Evolutionary conservation across 2,888 invertebrate genomes (phyloP).

Genomic region (Molorchus minor): DNA sequence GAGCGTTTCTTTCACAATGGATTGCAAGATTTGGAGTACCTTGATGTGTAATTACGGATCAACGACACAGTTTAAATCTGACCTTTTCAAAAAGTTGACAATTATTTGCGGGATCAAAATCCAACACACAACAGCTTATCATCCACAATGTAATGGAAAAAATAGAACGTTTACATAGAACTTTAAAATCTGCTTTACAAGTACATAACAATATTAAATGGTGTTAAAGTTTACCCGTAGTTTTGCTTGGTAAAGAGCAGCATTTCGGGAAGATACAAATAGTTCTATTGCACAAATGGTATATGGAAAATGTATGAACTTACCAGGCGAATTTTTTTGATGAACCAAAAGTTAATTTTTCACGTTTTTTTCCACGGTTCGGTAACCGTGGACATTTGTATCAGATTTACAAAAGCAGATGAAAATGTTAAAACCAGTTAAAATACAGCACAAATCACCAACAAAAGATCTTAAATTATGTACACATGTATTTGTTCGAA

Average conservation of each 20-base stretch:
- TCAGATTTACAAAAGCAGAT: constrained; percentile 19
- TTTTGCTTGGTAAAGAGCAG: background rate
- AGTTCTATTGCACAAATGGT: constrained; percentile 51
- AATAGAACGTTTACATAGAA: constrained; percentile 59
- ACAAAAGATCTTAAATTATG: constrained; percentile 24
- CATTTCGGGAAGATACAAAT: constrained; percentile 53
- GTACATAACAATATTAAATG: background rate
- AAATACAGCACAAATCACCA: background rate
- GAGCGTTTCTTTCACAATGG: constrained; percentile 47
- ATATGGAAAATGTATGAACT: constrained; percentile 47
- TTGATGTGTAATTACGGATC: constrained; percentile 36
- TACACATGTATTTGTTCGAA: constrained; percentile 43
- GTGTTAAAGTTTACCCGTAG: background rate
- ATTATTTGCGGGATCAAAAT: constrained; percentile 41
- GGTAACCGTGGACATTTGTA: no score
- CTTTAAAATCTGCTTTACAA: constrained; percentile 51
- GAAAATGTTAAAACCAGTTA: constrained; percentile 21
- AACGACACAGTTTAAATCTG: constrained; percentile 51
- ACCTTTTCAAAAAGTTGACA: constrained; percentile 41
- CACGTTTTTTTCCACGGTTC: no score
- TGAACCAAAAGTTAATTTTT: no score
- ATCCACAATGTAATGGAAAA: constrained; percentile 57
- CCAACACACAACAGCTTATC: constrained; percentile 50
- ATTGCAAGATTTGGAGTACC: constrained; percentile 59
- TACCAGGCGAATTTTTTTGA: constrained; percentile 46